These are phyloP conservation scores for Phyllotreta striolata DNA, from an alignment of 2,888 invertebrate genomes.

Conservation along the genomic window DNA sequence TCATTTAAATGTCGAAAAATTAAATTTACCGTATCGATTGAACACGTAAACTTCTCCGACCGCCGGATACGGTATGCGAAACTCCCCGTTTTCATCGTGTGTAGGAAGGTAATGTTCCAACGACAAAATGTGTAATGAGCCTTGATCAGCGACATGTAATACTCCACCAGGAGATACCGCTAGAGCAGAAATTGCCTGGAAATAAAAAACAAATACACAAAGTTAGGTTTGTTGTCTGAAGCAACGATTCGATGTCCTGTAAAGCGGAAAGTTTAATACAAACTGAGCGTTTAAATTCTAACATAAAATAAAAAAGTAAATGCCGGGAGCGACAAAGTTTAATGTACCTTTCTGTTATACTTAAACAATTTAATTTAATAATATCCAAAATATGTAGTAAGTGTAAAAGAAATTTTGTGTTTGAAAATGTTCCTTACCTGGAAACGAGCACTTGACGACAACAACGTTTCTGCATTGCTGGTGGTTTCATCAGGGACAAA, in stretches of 20 bases:
- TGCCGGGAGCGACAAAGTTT: too few species aligned
- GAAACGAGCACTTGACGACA: constrained; percentile 91
- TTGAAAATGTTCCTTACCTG: constrained; percentile 7
- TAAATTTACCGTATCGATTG: constrained; percentile 68
- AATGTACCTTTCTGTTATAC: too few species aligned
- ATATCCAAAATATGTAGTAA: neutral
- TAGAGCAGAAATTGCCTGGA: constrained; percentile 83
- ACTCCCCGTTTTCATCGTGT: constrained; percentile 89
- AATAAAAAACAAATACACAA: constrained; percentile 1
- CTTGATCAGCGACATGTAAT: constrained; percentile 94
- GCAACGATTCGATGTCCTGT: neutral
- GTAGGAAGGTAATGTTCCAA: constrained; percentile 87
- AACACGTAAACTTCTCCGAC: constrained; percentile 73
- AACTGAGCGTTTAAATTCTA: too few species aligned
- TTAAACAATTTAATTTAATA: too few species aligned
- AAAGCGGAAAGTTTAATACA: too few species aligned
- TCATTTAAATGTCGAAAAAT: neutral
- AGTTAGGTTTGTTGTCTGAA: constrained; percentile 3
- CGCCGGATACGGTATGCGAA: constrained; percentile 91
- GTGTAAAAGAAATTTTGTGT: neutral
- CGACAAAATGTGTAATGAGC: constrained; percentile 83
- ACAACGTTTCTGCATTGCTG: constrained; percentile 82
- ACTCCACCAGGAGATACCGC: constrained; percentile 96
- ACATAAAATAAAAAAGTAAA: too few species aligned
- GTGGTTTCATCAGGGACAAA: constrained; percentile 66